Base-by-base conservation (phyloP, 2,888 invertebrate genomes). In the Osmoderma eremita region DNA sequence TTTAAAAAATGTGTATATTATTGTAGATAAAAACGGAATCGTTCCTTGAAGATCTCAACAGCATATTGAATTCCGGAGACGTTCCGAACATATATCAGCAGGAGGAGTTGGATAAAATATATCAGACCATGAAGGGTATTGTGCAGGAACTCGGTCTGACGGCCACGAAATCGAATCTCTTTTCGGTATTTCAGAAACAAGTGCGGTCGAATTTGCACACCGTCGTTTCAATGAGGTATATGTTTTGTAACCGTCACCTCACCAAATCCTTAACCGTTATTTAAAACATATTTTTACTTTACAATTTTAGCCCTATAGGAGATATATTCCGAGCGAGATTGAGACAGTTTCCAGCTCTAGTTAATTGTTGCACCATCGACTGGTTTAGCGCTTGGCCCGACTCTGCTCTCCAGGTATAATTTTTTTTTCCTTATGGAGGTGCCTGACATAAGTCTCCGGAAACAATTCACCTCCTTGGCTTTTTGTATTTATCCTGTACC, bases 351-450 rank as follows among this genome's bases (percentile, higher is more conserved):
- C 96, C 95, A 0, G 94, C 95, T 0, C 82, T 96, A 39, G 93
- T 95, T 36, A 96, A 94, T 83, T 95, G 95, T 78, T 95, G 95
- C 80, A 95, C 95, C 1, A 95, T 95, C 73, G 95, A 96, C 82
- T 96, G 95, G 95, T 95, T 94, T 82, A 92, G 91, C 82, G 90
- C 91, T 63, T 95, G 95, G 95, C 94, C 95, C 0, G 88, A 91
- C 75, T 87, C 91, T 0, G 95, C 95, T 0, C 83, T 95, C 22
- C 90, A 92, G 85, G 94, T 94, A 75, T 30, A n/a, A n/a, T n/a
- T n/a, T n/a, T n/a, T n/a, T n/a, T n/a, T n/a, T n/a, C n/a, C n/a
- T n/a, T n/a, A n/a, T n/a, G n/a, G n/a, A n/a, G n/a, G n/a, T n/a
- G n/a, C n/a, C n/a, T n/a, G n/a, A n/a, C n/a, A n/a, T n/a, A n/a